These are phyloP conservation scores for Spodoptera frugiperda DNA, from an alignment of 1,140 invertebrate species.

Conservation along the genomic window DNA sequence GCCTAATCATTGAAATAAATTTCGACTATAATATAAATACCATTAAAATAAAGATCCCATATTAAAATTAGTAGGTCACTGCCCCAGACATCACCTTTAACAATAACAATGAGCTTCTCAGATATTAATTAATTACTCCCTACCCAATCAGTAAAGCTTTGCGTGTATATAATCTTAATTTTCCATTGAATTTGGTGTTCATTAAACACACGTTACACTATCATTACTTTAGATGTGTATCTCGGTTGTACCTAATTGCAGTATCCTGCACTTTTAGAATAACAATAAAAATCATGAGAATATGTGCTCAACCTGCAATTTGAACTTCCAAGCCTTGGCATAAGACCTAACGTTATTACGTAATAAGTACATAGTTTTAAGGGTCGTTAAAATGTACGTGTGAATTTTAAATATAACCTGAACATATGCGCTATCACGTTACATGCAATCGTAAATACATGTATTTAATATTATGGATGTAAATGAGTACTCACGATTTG, in stretches of 20 bases:
- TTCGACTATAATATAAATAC: too few relatives aligned
- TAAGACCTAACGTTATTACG: constrained; percentile 1
- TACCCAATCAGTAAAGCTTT: constrained; percentile 5
- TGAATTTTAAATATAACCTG: too few relatives aligned
- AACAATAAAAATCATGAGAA: constrained; percentile 38
- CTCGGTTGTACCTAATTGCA: constrained; percentile 16
- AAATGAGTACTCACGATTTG: background rate
- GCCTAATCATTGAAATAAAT: too few relatives aligned
- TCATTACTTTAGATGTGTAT: constrained; percentile 17
- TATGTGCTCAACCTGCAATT: background rate
- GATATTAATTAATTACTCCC: constrained; percentile 4
- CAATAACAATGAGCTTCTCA: constrained; percentile 15
- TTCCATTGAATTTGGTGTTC: constrained; percentile 13
- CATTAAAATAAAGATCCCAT: background rate
- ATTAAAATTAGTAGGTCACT: background rate
- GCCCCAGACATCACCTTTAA: background rate
- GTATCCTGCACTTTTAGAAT: constrained; percentile 8
- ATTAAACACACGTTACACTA: constrained; percentile 30
- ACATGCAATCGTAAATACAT: background rate
- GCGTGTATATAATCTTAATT: constrained; percentile 16
- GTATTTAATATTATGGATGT: background rate
- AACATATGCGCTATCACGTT: background rate
- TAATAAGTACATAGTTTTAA: background rate
- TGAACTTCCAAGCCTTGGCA: constrained; percentile 34
- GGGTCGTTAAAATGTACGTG: background rate